These are phyloP conservation scores for Sebastes itinus DNA, from an alignment of 2,797 vertebrate genomes.

Conservation along the genomic window DNA sequence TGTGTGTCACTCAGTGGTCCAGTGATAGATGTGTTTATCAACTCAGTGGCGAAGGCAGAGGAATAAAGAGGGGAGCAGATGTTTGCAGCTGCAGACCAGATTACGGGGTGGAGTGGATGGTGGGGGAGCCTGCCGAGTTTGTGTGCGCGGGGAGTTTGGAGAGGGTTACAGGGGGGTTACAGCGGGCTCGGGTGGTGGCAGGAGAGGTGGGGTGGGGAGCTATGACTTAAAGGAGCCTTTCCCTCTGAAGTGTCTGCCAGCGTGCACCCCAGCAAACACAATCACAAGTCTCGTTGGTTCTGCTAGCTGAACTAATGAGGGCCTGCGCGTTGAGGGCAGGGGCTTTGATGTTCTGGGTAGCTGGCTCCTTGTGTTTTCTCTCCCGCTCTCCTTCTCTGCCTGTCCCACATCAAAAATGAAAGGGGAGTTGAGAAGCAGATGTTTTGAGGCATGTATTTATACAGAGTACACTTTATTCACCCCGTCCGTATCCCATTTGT, in stretches of 20 bases:
- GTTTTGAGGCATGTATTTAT: slow-evolving; percentile 85
- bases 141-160: slow-evolving; percentile 51
- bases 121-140: slow-evolving; percentile 66
- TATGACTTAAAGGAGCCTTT: slow-evolving; percentile 85
- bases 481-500: slow-evolving; percentile 66
- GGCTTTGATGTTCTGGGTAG: slow-evolving; percentile 88
- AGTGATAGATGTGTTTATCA: slow-evolving; percentile 84
- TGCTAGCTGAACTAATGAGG: slow-evolving; percentile 88
- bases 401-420: slow-evolving; percentile 87
- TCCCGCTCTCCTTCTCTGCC: slow-evolving; percentile 80
- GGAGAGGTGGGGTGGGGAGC: slow-evolving; percentile 76
- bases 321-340: slow-evolving; percentile 82
- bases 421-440: slow-evolving; percentile 86
- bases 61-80: slow-evolving; percentile 79
- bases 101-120: slow-evolving; percentile 84
- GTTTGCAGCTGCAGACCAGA: slow-evolving; percentile 88
- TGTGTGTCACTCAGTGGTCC: slow-evolving; percentile 75
- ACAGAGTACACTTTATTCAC: slow-evolving; percentile 77
- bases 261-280: slow-evolving; percentile 86
- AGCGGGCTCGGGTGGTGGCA: slow-evolving; percentile 73
- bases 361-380: slow-evolving; percentile 86
- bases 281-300: slow-evolving; percentile 86
- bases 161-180: slow-evolving; percentile 81
- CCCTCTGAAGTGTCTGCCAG: slow-evolving; percentile 88
- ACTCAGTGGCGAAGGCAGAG: slow-evolving; percentile 74